A percentile compares a stretch with the other conserved stretches of the same genome.
Conservation (phyloP, 2,797 vertebrate species). For the Distichodus sexfasciatus region DNA sequence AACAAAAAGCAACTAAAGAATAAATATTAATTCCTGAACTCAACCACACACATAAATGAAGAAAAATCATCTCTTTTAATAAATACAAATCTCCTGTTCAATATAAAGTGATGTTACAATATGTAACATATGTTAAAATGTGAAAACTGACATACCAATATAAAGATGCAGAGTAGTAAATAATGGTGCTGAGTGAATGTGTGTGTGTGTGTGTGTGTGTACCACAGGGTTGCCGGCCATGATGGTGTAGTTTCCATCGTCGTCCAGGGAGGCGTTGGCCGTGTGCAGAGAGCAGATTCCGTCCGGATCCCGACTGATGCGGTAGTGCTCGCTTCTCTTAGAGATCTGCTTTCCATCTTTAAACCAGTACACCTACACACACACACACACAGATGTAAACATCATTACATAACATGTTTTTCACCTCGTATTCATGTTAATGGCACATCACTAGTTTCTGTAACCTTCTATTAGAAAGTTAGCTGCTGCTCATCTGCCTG, state of each 20-base stretch:
- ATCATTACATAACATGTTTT: slow-evolving; percentile 17
- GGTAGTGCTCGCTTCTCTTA: slow-evolving; percentile 92
- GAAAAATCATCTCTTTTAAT: too few relatives aligned
- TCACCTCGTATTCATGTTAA: neutral
- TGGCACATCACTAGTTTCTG: neutral
- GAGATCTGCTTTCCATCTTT: slow-evolving; percentile 99
- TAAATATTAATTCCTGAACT: too few relatives aligned
- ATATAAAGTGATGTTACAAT: too few relatives aligned
- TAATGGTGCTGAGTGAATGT: neutral
- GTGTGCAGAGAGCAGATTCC: slow-evolving; percentile 91
- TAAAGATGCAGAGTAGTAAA: neutral
- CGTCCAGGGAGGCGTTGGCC: slow-evolving; percentile 86
- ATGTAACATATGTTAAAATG: too few relatives aligned
- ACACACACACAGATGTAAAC: slow-evolving; percentile 17
- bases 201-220: slow-evolving; percentile 18
- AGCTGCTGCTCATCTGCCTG: slow-evolving; percentile 12
- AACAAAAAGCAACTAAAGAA: too few relatives aligned
- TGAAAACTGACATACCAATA: too few relatives aligned
- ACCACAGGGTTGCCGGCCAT: slow-evolving; percentile 95
- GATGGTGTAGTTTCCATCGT: slow-evolving; percentile 97
- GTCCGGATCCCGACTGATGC: slow-evolving; percentile 85
- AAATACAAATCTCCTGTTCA: too few relatives aligned
- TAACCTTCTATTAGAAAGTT: neutral
- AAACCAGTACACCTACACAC: slow-evolving; percentile 93
- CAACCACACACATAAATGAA: too few relatives aligned